phyloP scores from a whole-genome alignment of 2,888 invertebrate species.

The Minunthozetes semirufus region DNA sequence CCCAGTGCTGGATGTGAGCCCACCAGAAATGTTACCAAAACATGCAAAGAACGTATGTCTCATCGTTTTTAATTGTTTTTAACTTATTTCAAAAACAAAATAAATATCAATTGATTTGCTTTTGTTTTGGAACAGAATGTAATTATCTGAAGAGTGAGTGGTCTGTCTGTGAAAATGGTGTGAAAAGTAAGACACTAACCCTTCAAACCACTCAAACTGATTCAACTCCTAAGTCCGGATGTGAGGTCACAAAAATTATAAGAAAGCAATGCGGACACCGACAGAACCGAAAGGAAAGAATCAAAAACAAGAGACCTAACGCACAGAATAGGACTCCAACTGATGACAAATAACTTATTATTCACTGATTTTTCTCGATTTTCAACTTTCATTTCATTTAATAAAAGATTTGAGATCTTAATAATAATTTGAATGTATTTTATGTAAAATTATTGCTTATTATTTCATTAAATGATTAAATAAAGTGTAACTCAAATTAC shows the following conservation, averaged over 20 bases:
- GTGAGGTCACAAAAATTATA: constrained; percentile 40
- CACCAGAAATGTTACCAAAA: constrained; percentile 42
- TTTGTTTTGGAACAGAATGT: constrained; percentile 24
- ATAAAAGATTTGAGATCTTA: too few species aligned
- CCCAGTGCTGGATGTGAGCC: constrained; percentile 43
- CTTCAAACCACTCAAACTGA: constrained; percentile 3
- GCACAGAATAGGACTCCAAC: background rate
- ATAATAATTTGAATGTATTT: too few species aligned
- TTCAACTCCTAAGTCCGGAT: constrained; percentile 18
- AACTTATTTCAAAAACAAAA: too few species aligned
- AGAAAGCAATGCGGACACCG: constrained; percentile 39
- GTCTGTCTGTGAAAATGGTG: constrained; percentile 32
- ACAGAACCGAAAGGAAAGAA: constrained; percentile 26
- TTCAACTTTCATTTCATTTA: too few species aligned
- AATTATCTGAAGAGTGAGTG: constrained; percentile 34
- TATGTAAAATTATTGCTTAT: too few species aligned
- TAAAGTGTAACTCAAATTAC: too few species aligned
- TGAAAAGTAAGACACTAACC: constrained; percentile 34
- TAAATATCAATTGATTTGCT: background rate
- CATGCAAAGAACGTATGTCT: constrained; percentile 45
- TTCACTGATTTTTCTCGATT: too few species aligned
- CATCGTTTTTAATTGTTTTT: too few species aligned
- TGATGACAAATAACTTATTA: background rate
- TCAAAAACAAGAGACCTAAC: background rate
- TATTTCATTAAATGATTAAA: too few species aligned